These are phyloP conservation scores for Tupaia chinensis DNA, from an alignment of 2,113 vertebrate genomes.

Conservation along the genomic window DNA sequence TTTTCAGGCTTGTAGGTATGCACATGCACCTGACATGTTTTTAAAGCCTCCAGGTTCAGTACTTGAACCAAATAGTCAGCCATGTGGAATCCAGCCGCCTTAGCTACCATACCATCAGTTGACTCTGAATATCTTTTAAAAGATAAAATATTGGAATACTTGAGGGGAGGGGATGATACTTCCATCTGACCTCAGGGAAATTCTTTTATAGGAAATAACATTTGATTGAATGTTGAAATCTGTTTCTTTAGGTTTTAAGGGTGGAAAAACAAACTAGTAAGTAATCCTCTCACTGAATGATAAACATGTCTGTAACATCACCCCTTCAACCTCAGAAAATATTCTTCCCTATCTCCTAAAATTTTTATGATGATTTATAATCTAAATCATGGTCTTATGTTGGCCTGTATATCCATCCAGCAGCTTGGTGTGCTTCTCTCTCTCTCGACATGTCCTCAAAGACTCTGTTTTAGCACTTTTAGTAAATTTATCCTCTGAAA, in stretches of 20 bases:
- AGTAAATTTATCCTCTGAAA: slow-evolving; percentile 39
- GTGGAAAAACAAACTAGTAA: neutral
- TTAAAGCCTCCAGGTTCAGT: too few species aligned
- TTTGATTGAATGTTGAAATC: neutral
- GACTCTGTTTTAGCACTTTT: slow-evolving; percentile 29
- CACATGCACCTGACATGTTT: too few species aligned
- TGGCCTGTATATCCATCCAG: neutral
- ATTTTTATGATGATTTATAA: neutral
- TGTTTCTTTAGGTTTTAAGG: neutral
- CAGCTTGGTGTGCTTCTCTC: neutral
- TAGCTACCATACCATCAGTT: too few species aligned
- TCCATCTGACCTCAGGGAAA: slow-evolving; percentile 8
- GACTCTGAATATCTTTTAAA: neutral
- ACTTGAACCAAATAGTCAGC: too few species aligned
- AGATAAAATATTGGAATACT: slow-evolving; percentile 28
- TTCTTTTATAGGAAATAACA: slow-evolving; percentile 7
- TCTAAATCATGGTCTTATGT: neutral
- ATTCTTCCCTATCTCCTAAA: neutral
- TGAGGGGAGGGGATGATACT: slow-evolving; percentile 2
- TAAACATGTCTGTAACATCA: slow-evolving; percentile 2
- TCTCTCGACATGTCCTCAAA: neutral
- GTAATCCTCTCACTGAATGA: slow-evolving; percentile 17
- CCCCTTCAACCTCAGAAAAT: slow-evolving; percentile 42
- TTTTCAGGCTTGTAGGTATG: too few species aligned
- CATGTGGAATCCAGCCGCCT: too few species aligned